Base-by-base conservation (phyloP, 2,797 vertebrate species). In the Characodon lateralis region DNA sequence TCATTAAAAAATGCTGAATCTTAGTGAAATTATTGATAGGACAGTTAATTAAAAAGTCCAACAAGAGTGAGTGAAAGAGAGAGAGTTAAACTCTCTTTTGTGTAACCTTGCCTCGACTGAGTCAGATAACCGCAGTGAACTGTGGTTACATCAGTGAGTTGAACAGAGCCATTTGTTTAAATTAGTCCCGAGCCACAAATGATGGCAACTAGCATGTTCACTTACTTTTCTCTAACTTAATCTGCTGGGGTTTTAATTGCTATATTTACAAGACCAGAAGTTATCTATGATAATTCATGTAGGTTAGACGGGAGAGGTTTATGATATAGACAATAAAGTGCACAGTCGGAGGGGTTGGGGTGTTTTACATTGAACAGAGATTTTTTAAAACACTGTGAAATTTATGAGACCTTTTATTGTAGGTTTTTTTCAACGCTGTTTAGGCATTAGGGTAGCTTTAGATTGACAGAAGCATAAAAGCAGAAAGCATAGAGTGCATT, bases 111-210 rank as follows among this genome's bases (percentile, higher is more conserved):
- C 78, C 81, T 87, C 71, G 66, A 55, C 77, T 55, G 78, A 85
- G 79, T 83, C 77, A 83, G 76, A 65, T 80, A 65, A 90, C 92
- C 86, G 3, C 92, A 88, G 83, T 73, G 83, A 82, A 87, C 75
- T 76, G 82, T 89, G 93, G 94, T 93, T 95, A 89, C 66, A 91
- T 94, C 90, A 82, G 86, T 79, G 85, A 88, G 87, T 85, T 86
- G 86, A 90, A 74, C 87, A 83, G 83, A 86, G 77, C 73, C 75
- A 86, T 93, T 93, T 91, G 89, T 94, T 92, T 93, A 88, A 92
- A 93, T 92, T 89, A 85, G 88, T 84, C 73, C 79, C 51, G 76
- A 88, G 76, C 88, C 90, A 76, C 89, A 89, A 85, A 83, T 88
- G 76, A 83, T 86, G 83, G 81, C 85, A 81, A 76, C 85, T 53